Base-by-base conservation (phyloP, 2,113 vertebrate species). In the Urocynchramus pylzowi region DNA sequence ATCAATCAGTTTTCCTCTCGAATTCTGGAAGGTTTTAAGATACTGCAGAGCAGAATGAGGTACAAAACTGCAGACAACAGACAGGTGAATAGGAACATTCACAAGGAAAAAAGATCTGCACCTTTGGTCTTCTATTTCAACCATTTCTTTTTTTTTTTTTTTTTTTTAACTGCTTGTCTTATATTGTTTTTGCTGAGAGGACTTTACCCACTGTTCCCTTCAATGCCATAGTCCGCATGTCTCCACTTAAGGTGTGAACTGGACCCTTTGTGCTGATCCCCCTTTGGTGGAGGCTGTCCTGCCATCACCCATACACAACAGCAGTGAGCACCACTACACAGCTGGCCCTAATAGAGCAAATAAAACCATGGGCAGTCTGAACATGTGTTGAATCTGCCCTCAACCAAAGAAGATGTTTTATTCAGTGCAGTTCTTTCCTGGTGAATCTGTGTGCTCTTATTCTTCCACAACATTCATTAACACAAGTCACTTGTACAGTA, bases 401-500 rank as follows among this genome's bases (percentile, higher is more conserved):
- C 44, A 31, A 8, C 13, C 27, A 35, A 49, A 47, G 64, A 95
- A 53, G 56, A 80, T 54, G 23, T 67, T 77, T 92, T 80, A 84
- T 60, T 47, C n/a, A 14, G 14, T 23, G 65, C 44, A 30, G 44
- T 80, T 80, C 21, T 74, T 90, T 90, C 78, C 87, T 64, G 76
- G 76, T 82, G 76, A 81, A 78, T 92, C 87, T 86, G 37, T 39
- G 39, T 30, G 83, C 64, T 75, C 68, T 88, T 70, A 68, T 92
- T 56, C 79, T 71, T 68, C 56, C 95, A 83, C 85, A 96, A 87
- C 95, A 96, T 96, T 96, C 96, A 96, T 97, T 96, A 96, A 92
- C 85, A 57, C 79, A 71, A 95, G 85, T 71, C 92, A 81, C 69
- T 96, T 31, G 85, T 89, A 96, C 88, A 71, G 96, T 93, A 96